A percentile compares a stretch with the other conserved stretches of the same genome.
phyloP scores from a whole-genome alignment of 1,140 invertebrate genomes.

The Drosophila gunungcola region DNA sequence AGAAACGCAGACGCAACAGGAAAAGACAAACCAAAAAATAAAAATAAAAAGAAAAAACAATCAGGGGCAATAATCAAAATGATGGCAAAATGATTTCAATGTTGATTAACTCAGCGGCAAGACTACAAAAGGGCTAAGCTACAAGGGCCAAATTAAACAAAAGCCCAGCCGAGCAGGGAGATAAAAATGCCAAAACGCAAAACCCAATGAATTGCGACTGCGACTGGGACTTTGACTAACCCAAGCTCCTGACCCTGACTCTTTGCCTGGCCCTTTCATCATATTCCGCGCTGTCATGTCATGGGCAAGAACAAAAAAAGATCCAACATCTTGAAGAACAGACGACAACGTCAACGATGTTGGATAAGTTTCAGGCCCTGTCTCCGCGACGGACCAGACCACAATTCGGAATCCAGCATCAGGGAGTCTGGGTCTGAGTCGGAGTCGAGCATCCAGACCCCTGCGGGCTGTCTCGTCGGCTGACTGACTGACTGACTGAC shows the following conservation, averaged over 20 bases:
- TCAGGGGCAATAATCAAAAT: constrained; percentile 73
- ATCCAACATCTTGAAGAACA: constrained; percentile 33
- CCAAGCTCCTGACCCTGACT: constrained; percentile 34
- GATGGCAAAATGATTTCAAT: constrained; percentile 79
- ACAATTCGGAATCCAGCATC: constrained; percentile 21
- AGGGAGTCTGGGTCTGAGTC: constrained; percentile 2
- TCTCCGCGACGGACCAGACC: constrained; percentile 48
- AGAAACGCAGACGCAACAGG: not conserved
- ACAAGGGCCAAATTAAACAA: constrained; percentile 75
- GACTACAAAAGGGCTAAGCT: constrained; percentile 74
- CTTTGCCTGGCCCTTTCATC: constrained; percentile 68
- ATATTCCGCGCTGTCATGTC: constrained; percentile 81
- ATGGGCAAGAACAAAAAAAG: constrained; percentile 62
- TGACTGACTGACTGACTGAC: constrained; percentile 39
- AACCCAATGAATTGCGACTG: constrained; percentile 32
- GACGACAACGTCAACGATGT: constrained; percentile 77
- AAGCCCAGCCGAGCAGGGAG: constrained; percentile 49
- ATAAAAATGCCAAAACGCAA: constrained; percentile 56
- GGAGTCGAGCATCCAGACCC: constrained; percentile 16
- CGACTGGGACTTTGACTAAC: constrained; percentile 27
- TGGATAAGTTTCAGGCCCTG: constrained; percentile 75
- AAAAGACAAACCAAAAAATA: not conserved
- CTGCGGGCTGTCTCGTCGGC: constrained; percentile 45
- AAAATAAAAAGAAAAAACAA: constrained; percentile 63
- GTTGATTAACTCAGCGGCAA: constrained; percentile 76